Evolutionary conservation across 2,797 vertebrate genomes (phyloP), one percentile per base, ranked within the genome.

Genomic region (Arrhamphus sclerolepis): DNA sequence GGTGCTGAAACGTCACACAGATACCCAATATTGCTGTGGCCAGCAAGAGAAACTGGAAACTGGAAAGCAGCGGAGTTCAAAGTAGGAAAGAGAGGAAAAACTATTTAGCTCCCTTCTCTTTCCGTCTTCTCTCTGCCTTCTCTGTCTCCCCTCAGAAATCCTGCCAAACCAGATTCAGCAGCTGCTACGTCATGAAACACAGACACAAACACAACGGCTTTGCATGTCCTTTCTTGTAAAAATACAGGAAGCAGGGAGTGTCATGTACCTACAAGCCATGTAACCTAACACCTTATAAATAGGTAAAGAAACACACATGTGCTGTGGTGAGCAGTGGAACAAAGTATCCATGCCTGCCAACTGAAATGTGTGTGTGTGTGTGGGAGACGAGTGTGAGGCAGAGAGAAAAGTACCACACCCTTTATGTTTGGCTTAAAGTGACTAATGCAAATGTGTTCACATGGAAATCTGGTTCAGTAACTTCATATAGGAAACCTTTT

Each of bases 131-230:
- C 40, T 51, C 39, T 65, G 14, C 66, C 72, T 47, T 44, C 61
- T 78, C 65, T 41, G 57, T 58, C 68, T 70, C 62, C 80, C 58
- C 69, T 71, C 60, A 68, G 26, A 76, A 84, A 88, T 85, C 87
- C 72, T 67, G 80, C 80, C 79, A 67, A 90, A 89, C 90, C 83
- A 88, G 89, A 82, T 87, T 58, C 70, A 66, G 44, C 46, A 7
- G 74, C 60, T 57, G 42, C 72, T 56, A 69, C 80, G 81, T 88
- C 86, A 90, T 66, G 39, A 26, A 18, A 46, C 20, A 41, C 53
- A 7, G 52, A 50, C 63, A 38, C 44, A 42, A 47, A 52, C 42
- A 51, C 47, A 53, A 1, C 8, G 5, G 31, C 49, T 67, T 56
- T 29, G 29, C 75, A 63, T 60, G 76, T 3, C 26, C 38, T 38